Evolutionary conservation across 1,140 invertebrate genomes (phyloP).

Genomic region (Metopolophium dirhodum): DNA sequence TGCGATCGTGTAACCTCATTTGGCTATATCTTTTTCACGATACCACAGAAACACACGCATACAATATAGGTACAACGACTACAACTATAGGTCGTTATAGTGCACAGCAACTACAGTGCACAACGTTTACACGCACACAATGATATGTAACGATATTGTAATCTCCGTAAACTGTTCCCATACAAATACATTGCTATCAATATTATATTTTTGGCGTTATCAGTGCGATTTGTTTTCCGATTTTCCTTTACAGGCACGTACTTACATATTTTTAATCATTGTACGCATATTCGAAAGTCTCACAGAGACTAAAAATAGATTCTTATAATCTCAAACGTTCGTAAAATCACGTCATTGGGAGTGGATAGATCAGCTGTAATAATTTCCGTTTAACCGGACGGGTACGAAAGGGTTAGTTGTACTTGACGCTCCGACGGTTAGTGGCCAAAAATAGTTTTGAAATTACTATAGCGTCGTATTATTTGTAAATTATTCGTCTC

Average conservation of each 20-base stretch:
- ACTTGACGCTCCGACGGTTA: not conserved
- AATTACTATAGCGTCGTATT: not conserved
- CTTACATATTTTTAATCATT: not conserved
- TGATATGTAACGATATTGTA: not conserved
- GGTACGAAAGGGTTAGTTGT: not conserved
- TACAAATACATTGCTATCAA: not conserved
- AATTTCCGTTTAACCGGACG: not conserved
- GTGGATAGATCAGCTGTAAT: not conserved
- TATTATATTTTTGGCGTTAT: not conserved
- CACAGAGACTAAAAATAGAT: not conserved
- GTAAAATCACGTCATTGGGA: not conserved
- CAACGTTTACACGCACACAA: not conserved
- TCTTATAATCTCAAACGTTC: not conserved
- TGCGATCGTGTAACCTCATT: conserved; percentile 34
- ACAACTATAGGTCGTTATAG: not conserved
- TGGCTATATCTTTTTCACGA: conserved; percentile 38
- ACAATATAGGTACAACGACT: not conserved
- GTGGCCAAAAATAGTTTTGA: not conserved
- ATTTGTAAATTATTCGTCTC: not conserved
- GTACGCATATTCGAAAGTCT: not conserved
- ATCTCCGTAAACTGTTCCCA: not conserved
- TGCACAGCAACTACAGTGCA: not conserved
- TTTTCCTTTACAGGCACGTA: not conserved
- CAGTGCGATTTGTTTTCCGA: not conserved
- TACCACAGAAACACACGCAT: not conserved